These are phyloP conservation scores for Solenodon paradoxus DNA, from an alignment of 2,113 vertebrate genomes.

Conservation along the genomic window DNA sequence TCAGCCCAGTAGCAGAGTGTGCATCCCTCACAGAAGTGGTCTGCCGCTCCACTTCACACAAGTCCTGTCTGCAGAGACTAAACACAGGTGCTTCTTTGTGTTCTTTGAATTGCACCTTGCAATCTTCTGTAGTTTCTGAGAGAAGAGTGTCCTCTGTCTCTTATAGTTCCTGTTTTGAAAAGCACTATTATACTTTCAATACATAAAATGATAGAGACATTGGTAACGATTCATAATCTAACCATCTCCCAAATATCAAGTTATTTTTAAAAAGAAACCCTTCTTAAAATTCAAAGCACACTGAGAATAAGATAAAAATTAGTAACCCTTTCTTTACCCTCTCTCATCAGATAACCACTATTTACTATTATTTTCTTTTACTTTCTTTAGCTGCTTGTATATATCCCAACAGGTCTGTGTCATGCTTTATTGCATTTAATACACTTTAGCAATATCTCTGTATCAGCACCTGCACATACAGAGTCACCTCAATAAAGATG, in stretches of 20 bases:
- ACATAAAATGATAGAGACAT: neutral
- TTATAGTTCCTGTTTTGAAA: neutral
- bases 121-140: no score
- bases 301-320: neutral
- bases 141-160: neutral
- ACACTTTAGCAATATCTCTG: neutral
- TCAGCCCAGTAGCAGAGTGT: no score
- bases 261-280: neutral
- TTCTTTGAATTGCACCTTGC: no score
- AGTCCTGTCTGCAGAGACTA: neutral
- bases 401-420: neutral
- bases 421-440: neutral
- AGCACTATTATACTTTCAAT: neutral
- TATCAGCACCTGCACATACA: neutral
- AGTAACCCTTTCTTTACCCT: neutral
- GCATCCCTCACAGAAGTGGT: no score
- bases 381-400: neutral
- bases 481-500: neutral
- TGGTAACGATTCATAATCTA: neutral
- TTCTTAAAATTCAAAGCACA: neutral
- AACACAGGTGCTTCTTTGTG: accelerated
- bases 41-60: no score
- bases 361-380: neutral
- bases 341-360: neutral
- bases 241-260: neutral